These are phyloP conservation scores for Dolichopus griseipennis DNA, from an alignment of 2,888 invertebrate species.

Conservation along the genomic window DNA sequence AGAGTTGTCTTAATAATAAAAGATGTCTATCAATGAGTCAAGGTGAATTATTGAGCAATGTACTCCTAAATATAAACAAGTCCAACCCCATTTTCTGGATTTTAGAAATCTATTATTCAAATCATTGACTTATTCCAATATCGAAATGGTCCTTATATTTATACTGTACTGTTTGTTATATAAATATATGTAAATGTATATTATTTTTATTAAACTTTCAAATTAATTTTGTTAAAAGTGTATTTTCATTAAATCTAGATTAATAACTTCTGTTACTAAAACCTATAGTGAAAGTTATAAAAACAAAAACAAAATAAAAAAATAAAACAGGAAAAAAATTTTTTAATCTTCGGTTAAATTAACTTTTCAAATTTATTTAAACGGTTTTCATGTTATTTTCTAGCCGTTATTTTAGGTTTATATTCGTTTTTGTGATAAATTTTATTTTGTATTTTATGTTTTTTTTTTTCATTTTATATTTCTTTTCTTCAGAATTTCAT, in stretches of 20 bases:
- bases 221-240: not conserved
- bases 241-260: constrained; percentile 2
- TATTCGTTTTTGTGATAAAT: not conserved
- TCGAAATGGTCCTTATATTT: no score
- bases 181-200: not conserved
- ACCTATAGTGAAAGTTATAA: not conserved
- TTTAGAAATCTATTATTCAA: no score
- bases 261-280: not conserved
- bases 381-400: not conserved
- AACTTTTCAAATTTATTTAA: not conserved
- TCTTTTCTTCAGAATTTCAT: no score
- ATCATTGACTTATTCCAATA: no score
- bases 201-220: not conserved
- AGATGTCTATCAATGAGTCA: no score
- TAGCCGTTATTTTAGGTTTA: not conserved
- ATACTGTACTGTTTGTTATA: not conserved
- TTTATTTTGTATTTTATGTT: no score
- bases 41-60: no score
- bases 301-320: not conserved
- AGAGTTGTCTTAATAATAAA: no score
- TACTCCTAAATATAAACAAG: no score
- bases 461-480: no score
- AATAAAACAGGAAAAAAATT: not conserved
- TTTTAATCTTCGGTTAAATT: constrained; percentile 2
- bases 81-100: no score